Evolutionary conservation across 2,797 vertebrate species (phyloP).

Genomic region (Podarcis siculus): DNA sequence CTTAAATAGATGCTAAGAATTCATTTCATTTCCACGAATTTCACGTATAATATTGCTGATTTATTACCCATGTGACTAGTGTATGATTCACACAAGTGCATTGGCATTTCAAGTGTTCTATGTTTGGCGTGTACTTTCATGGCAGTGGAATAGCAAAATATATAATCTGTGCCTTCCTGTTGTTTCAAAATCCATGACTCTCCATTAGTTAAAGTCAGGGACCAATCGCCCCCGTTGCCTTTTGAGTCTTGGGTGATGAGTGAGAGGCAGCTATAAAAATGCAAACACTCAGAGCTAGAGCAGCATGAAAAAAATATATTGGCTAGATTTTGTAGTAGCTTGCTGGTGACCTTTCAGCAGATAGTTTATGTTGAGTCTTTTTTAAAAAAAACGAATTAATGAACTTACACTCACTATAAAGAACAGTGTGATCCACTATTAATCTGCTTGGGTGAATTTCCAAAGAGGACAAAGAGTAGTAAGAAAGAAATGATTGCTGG

Average conservation of each 20-base stretch:
- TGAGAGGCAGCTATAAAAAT: not conserved
- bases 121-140: not conserved
- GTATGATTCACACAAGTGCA: not conserved
- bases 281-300: not conserved
- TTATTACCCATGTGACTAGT: not conserved
- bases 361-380: rapidly evolving
- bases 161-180: not conserved
- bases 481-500: not conserved
- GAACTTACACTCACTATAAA: not conserved
- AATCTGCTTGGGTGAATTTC: not conserved
- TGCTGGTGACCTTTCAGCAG: not conserved
- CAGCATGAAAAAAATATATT: not conserved
- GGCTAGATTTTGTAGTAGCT: not conserved
- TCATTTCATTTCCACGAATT: slow-evolving; percentile 20
- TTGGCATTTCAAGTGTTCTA: slow-evolving; percentile 5
- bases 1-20: not conserved
- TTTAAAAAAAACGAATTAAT: not conserved
- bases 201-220: not conserved
- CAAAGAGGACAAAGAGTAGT: not conserved
- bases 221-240: rapidly evolving
- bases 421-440: not conserved
- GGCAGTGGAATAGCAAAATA: not conserved
- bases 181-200: not conserved
- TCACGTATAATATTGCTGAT: not conserved
- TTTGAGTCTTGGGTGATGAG: not conserved